phyloP scores from a whole-genome alignment of 1,140 invertebrate genomes.

The Pogonomyrmex barbatus region DNA sequence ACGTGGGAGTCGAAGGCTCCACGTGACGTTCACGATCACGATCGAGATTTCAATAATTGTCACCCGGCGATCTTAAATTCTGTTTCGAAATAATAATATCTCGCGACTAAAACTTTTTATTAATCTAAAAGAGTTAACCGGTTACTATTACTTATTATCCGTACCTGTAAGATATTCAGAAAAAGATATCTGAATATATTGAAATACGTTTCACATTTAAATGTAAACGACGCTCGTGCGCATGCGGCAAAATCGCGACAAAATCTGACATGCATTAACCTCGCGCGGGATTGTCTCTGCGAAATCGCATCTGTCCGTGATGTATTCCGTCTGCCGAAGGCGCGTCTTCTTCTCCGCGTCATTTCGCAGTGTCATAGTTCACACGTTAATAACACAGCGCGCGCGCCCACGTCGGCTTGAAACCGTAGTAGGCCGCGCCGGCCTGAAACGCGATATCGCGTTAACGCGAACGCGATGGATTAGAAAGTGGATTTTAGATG shows the following conservation, averaged over 20 bases:
- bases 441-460: conserved; percentile 57
- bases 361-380: conserved; percentile 62
- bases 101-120: neutral
- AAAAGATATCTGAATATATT: neutral
- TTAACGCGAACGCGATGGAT: conserved; percentile 52
- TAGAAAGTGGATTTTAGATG: conserved; percentile 62
- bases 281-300: neutral
- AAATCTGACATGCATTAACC: neutral
- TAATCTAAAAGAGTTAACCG: neutral
- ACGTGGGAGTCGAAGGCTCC: neutral
- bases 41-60: neutral
- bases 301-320: neutral
- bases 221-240: neutral
- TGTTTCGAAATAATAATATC: neutral
- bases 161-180: neutral
- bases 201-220: neutral
- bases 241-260: neutral
- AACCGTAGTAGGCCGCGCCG: conserved; percentile 45
- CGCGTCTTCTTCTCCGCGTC: conserved; percentile 27
- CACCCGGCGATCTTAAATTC: neutral
- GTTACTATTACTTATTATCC: neutral
- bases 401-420: conserved; percentile 56
- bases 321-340: conserved; percentile 17
- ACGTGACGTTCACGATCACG: neutral
- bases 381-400: conserved; percentile 58